A percentile compares a stretch with the other conserved stretches of the same genome.
Conservation (phyloP, 2,797 vertebrate species). For the Heterohyrax brucei region DNA sequence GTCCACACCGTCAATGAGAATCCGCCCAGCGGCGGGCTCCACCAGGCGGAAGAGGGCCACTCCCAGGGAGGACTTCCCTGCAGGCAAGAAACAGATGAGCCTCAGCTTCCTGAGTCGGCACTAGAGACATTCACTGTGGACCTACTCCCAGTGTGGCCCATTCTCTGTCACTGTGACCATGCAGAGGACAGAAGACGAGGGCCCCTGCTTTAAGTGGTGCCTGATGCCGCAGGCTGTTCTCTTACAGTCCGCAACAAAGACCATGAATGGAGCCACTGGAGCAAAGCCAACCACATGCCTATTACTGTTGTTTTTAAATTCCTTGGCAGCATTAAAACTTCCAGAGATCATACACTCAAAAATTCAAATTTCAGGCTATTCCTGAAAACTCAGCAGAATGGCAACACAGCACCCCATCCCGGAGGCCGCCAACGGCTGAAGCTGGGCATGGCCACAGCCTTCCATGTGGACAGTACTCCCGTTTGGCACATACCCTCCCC, state of each 20-base stretch:
- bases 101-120: not conserved
- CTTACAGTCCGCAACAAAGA: not conserved
- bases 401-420: not conserved
- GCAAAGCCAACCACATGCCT: not conserved
- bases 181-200: not conserved
- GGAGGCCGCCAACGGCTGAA: too few species aligned
- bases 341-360: not conserved
- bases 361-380: not conserved
- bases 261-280: accelerated
- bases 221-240: not conserved
- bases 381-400: not conserved
- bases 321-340: not conserved
- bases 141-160: accelerated
- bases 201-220: not conserved
- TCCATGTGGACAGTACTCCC: not conserved
- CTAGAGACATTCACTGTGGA: accelerated
- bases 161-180: not conserved
- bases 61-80: conserved; percentile 95
- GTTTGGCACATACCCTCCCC: too few species aligned
- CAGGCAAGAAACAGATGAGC: not conserved
- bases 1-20: conserved; percentile 93
- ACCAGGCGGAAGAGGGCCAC: conserved; percentile 93
- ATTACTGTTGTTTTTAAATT: not conserved
- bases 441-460: not conserved
- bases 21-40: conserved; percentile 92